Evolutionary conservation across 2,113 vertebrate species (phyloP).

Genomic region (Macaca nemestrina): DNA sequence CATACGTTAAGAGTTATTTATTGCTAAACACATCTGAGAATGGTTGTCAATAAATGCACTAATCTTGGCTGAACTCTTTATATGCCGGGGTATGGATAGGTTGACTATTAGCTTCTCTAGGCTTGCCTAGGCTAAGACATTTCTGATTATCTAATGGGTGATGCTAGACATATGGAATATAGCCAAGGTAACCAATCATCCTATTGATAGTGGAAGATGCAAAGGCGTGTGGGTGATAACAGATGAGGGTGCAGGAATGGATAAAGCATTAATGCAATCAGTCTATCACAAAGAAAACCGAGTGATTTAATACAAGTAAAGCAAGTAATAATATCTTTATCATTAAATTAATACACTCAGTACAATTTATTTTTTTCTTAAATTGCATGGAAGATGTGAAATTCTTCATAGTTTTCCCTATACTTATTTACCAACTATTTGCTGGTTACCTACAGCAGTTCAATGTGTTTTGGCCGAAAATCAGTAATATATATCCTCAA

Average conservation of each 20-base stretch:
- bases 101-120: neutral
- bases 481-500: neutral
- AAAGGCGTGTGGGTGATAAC: neutral
- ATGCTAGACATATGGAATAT: neutral
- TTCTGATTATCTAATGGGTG: neutral
- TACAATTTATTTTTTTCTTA: neutral
- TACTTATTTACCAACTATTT: neutral
- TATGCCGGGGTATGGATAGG: neutral
- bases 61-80: neutral
- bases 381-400: neutral
- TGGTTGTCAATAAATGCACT: neutral
- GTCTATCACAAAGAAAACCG: neutral
- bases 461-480: neutral
- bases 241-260: neutral
- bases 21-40: neutral
- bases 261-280: neutral
- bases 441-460: neutral
- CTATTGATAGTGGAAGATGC: neutral
- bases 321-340: neutral
- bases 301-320: neutral
- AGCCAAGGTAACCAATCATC: neutral
- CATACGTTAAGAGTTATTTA: neutral
- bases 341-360: neutral
- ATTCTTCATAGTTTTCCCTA: neutral
- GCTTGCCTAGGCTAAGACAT: neutral